Evolutionary conservation across 2,797 vertebrate genomes (phyloP), one percentile per base, ranked within the genome.

Genomic region (Gouania willdenowi): DNA sequence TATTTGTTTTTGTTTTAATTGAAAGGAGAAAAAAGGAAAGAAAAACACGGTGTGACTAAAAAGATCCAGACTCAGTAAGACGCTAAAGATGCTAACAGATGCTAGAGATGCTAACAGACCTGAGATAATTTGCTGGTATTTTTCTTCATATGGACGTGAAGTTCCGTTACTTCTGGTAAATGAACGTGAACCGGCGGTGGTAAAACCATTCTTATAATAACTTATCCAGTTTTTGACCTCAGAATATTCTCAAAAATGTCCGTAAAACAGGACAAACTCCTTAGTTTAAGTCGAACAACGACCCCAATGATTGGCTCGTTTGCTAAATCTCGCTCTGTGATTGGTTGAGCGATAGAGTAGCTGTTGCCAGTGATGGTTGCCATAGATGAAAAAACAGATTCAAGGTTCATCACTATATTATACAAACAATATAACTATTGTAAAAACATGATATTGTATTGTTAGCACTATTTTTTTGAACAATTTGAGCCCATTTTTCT

Each of bases 111-210:
- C 24, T 5, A 20, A n/a, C n/a, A n/a, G n/a, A n/a, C n/a, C n/a
- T n/a, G n/a, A n/a, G n/a, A n/a, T n/a, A n/a, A n/a, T n/a, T n/a
- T n/a, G 52, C 23, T 83, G 57, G 87, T 89, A 63, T 88, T 90
- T 85, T 91, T 95, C 85, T 90, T 94, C 77, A 94, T 90, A 40
- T 97, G 92, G 19, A 97, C 92, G 30, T 97, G 92, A 36, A 98
- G 90, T 40, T 93, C 92, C 32, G 91, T 93, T 43, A 87, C 92
- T 71, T 93, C 93, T 77, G 92, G 87, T 66, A 97, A 89, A 6
- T 97, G 95, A 68, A 97, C 91, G 49, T 98, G 95, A 69, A 96
- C 86, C 17, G 92, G 94, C 54, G 91, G 90, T 16, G 89, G 89
- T 43, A 17, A 88, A 83, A 65, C 90, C 94, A 97, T 97, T 51